phyloP scores from a whole-genome alignment of 2,888 invertebrate species.

The Drymonia ruficornis region DNA sequence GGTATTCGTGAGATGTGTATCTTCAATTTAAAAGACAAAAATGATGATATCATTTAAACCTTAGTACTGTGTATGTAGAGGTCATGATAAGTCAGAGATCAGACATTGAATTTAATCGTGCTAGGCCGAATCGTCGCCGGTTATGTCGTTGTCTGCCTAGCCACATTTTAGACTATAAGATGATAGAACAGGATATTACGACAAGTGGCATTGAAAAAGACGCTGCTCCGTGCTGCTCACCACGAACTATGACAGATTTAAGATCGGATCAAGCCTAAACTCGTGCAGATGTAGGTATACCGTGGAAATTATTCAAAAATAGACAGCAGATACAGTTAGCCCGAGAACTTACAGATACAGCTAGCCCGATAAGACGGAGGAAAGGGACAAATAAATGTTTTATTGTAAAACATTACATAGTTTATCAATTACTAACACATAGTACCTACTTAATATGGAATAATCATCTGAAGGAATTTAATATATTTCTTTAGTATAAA shows the following conservation, averaged over 20 bases:
- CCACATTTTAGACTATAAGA: constrained; percentile 19
- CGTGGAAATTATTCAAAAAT: too few relatives aligned
- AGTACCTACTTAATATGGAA: too few relatives aligned
- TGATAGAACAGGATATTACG: constrained; percentile 22
- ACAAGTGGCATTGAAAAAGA: constrained; percentile 17
- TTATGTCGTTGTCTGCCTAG: constrained; percentile 9
- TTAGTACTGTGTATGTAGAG: constrained; percentile 19
- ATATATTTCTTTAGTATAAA: too few relatives aligned
- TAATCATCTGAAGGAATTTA: too few relatives aligned
- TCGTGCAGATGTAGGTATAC: too few relatives aligned
- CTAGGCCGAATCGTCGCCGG: constrained; percentile 11
- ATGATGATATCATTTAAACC: constrained; percentile 46
- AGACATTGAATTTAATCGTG: constrained; percentile 12
- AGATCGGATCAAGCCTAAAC: too few relatives aligned
- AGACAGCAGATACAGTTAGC: too few relatives aligned
- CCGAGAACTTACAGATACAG: too few relatives aligned
- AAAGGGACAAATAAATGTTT: too few relatives aligned
- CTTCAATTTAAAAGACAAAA: constrained; percentile 47
- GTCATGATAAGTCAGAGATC: constrained; percentile 21
- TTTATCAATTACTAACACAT: too few relatives aligned
- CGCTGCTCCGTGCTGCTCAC: constrained; percentile 4
- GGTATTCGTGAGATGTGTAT: constrained; percentile 37
- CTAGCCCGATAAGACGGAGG: too few relatives aligned
- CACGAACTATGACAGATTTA: neutral
- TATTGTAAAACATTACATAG: too few relatives aligned